Evolutionary conservation across 2,797 vertebrate genomes (phyloP), one percentile per base, ranked within the genome.

Genomic region (Acridotheres tristis): DNA sequence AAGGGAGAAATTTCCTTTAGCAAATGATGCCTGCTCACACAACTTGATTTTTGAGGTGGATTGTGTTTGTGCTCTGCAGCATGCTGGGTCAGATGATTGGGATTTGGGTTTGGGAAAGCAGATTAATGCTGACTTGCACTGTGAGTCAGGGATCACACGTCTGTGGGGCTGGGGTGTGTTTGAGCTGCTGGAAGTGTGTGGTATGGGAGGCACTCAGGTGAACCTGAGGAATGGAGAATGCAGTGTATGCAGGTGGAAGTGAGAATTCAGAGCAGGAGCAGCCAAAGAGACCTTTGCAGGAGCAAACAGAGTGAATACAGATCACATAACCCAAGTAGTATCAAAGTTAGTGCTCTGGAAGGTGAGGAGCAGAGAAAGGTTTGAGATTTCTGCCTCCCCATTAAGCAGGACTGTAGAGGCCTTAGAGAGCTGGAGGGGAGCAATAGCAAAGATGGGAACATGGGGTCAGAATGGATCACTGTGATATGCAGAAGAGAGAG

Each of bases 71-170:
- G 12, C 30, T 62, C 42, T 53, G 65, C 7, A 10, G 51, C 5
- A 0, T 77, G 38, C 54, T 58, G 18, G 47, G 54, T 96, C 91
- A 95, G 82, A 82, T 94, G 91, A 54, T 74, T 78, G 8, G 91
- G 95, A 94, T 95, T 92, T 94, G 79, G 50, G 79, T 32, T 92
- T 72, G 72, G 87, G 73, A 96, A 95, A 95, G 88, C 91, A 89
- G 88, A 84, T 93, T 94, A 94, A 69, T n/a, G 53, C 63, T 79
- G 77, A 22, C 72, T 68, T 34, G 77, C 73, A 30, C 12, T 78
- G 55, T 93, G 88, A 92, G 75, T 68, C 83, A 74, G 2, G 7
- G 73, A 43, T 93, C 82, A 77, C 74, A 27, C 13, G 72, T 57
- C 51, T 21, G 5, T 21, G 55, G 63, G 58, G 40, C 73, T 90